These are phyloP conservation scores for Tinamus major DNA, from an alignment of 2,797 vertebrate species.

Conservation along the genomic window DNA sequence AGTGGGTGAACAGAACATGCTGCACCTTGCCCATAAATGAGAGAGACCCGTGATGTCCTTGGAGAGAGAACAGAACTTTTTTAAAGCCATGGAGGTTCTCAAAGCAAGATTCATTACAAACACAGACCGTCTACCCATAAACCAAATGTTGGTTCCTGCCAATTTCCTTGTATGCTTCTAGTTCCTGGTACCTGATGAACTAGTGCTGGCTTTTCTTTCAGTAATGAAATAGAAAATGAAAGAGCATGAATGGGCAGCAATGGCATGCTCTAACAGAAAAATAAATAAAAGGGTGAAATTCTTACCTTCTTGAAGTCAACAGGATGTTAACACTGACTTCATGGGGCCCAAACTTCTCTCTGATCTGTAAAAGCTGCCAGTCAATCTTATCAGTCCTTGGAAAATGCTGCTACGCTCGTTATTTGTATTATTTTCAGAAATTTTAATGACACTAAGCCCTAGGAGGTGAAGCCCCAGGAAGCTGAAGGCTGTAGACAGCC, in stretches of 20 bases:
- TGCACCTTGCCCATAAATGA: constrained; percentile 60
- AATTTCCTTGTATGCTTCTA: constrained; percentile 66
- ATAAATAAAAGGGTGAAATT: neutral
- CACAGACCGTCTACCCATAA: constrained; percentile 68
- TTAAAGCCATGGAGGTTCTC: constrained; percentile 32
- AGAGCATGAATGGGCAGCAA: constrained; percentile 41
- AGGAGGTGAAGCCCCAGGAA: constrained; percentile 35
- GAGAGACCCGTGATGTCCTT: constrained; percentile 38
- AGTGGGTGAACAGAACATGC: constrained; percentile 41
- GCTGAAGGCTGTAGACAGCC: constrained; percentile 18
- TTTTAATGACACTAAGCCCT: constrained; percentile 55
- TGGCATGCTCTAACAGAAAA: constrained; percentile 46
- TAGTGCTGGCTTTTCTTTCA: constrained; percentile 48
- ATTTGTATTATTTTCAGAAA: constrained; percentile 39
- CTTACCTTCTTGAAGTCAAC: constrained; percentile 25
- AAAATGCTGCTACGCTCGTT: constrained; percentile 35
- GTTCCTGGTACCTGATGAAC: constrained; percentile 68
- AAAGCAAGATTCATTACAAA: constrained; percentile 65
- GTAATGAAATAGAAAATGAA: constrained; percentile 53
- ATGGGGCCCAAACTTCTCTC: constrained; percentile 14
- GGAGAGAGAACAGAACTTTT: constrained; percentile 66
- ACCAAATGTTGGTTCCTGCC: constrained; percentile 52
- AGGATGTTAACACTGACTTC: constrained; percentile 16
- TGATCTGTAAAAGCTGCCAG: constrained; percentile 19
- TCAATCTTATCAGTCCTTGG: constrained; percentile 29